phyloP scores from a whole-genome alignment of 1,140 invertebrate species.

The Sarcophaga bullata region DNA sequence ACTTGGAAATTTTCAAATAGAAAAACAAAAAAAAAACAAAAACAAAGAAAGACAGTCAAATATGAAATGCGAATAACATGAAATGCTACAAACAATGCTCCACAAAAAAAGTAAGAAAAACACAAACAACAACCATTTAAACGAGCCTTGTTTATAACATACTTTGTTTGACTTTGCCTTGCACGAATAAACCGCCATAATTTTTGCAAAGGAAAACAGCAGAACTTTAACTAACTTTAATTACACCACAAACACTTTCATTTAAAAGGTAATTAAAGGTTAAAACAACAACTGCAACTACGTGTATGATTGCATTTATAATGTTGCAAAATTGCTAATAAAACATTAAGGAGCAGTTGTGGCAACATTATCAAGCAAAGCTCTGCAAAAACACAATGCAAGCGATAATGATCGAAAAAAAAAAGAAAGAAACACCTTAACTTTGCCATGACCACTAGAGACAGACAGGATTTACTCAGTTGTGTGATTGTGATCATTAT shows the following conservation, averaged over 20 bases:
- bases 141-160: neutral
- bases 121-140: neutral
- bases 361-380: neutral
- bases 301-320: neutral
- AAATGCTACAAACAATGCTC: neutral
- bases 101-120: neutral
- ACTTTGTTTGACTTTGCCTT: neutral
- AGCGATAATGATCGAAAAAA: no score
- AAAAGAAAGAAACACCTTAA: neutral
- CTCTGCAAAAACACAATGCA: no score
- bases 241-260: neutral
- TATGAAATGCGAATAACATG: neutral
- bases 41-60: neutral
- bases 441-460: neutral
- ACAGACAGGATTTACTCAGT: neutral
- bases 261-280: no score
- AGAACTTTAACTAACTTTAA: neutral
- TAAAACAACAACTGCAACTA: neutral
- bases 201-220: neutral
- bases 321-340: neutral
- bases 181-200: neutral
- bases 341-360: constrained; percentile 14
- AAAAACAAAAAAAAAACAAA: neutral
- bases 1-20: neutral
- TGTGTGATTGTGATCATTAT: constrained; percentile 10